These are phyloP conservation scores for Rhincodon typus DNA, from an alignment of 2,797 vertebrate genomes.

Conservation along the genomic window DNA sequence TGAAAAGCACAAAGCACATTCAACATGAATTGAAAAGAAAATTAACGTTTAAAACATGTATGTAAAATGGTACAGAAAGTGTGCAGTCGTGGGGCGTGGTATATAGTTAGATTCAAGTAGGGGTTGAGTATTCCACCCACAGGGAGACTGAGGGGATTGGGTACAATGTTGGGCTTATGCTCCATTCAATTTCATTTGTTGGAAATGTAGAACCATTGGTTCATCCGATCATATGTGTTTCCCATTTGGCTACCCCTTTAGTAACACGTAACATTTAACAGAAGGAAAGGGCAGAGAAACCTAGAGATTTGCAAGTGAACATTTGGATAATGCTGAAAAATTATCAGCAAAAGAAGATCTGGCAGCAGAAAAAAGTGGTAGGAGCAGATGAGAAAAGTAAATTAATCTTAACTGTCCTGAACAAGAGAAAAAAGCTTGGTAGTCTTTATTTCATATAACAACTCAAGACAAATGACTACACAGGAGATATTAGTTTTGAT, in stretches of 20 bases:
- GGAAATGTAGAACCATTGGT: background rate
- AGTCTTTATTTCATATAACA: slow-evolving; percentile 78
- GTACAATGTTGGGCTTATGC: background rate
- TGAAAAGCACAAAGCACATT: slow-evolving; percentile 10
- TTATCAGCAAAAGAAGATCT: slow-evolving; percentile 15
- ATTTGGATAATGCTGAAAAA: background rate
- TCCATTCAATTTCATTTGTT: background rate
- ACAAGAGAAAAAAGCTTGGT: slow-evolving; percentile 65
- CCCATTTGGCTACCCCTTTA: background rate
- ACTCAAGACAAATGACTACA: slow-evolving; percentile 77
- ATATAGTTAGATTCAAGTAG: slow-evolving; percentile 42
- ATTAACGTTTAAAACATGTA: background rate
- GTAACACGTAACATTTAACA: slow-evolving; percentile 49
- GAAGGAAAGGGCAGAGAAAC: slow-evolving; percentile 53
- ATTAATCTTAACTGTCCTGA: slow-evolving; percentile 72
- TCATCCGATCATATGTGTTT: no score
- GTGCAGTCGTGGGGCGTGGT: slow-evolving; percentile 38
- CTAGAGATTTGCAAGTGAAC: background rate
- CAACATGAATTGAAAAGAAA: background rate
- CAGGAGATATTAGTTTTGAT: slow-evolving; percentile 64
- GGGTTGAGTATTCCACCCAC: background rate
- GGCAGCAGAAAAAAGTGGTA: slow-evolving; percentile 14
- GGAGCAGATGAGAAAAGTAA: slow-evolving; percentile 63
- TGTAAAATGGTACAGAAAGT: background rate
- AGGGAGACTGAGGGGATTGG: background rate